Conservation (phyloP, 2,888 invertebrate genomes). For the Pasiphila rectangulata region DNA sequence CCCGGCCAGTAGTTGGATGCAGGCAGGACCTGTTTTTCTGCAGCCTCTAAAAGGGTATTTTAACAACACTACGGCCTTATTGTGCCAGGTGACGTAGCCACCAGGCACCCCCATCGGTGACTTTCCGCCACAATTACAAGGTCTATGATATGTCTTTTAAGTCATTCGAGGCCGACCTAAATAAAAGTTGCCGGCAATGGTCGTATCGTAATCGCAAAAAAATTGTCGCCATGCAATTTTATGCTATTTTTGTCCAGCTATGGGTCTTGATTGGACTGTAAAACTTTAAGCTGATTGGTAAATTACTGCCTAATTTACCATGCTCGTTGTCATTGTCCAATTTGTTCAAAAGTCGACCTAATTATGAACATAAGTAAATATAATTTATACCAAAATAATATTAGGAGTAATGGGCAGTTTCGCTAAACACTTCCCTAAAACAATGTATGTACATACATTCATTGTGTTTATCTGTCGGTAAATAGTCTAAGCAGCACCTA, state of each 20-base stretch:
- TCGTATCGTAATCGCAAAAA: constrained; percentile 26
- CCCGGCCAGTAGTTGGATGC: constrained; percentile 42
- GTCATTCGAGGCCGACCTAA: constrained; percentile 28
- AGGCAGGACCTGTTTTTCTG: constrained; percentile 56
- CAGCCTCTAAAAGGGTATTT: constrained; percentile 40
- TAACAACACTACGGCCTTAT: constrained; percentile 30
- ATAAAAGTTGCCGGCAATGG: constrained; percentile 28
- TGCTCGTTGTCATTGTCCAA: constrained; percentile 20
- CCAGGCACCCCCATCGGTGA: constrained; percentile 17
- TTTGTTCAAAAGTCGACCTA: constrained; percentile 10
- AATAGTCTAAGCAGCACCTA: too few relatives aligned
- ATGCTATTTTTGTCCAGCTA: constrained; percentile 29
- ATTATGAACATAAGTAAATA: too few relatives aligned
- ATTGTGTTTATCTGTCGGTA: too few relatives aligned
- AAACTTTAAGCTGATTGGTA: constrained; percentile 27
- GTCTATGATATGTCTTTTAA: constrained; percentile 27
- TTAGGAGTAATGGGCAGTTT: too few relatives aligned
- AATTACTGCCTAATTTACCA: constrained; percentile 26
- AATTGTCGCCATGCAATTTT: constrained; percentile 29
- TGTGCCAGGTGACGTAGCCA: constrained; percentile 29
- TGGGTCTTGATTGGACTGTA: constrained; percentile 20
- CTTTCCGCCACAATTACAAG: constrained; percentile 22
- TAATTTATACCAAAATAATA: too few relatives aligned
- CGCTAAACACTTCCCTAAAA: too few relatives aligned
- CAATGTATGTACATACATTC: too few relatives aligned